Percentiles rank a stretch among this genome's conserved stretches.
These are phyloP conservation scores for Helicoverpa zea DNA, from an alignment of 1,140 invertebrate genomes.

Conservation along the genomic window DNA sequence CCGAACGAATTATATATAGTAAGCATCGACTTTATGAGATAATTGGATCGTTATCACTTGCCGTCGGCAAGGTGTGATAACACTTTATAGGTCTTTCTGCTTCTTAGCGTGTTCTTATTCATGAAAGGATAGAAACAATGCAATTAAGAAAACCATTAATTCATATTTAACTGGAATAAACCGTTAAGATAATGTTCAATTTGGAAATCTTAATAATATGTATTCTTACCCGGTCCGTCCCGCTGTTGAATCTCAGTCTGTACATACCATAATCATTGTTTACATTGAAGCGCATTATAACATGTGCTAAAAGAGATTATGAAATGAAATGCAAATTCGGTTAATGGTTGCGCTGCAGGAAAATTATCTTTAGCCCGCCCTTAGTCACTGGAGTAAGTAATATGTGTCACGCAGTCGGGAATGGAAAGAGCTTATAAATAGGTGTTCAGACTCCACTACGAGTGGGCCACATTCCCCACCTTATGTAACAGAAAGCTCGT, in stretches of 20 bases:
- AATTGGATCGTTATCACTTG: constrained; percentile 18
- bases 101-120: too few species aligned
- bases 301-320: constrained; percentile 30
- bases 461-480: constrained; percentile 61
- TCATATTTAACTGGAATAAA: neutral
- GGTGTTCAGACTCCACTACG: constrained; percentile 64
- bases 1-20: neutral
- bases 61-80: neutral
- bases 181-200: too few species aligned
- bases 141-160: neutral
- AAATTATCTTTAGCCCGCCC: constrained; percentile 75
- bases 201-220: too few species aligned
- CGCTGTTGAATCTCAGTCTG: neutral
- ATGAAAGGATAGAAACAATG: neutral
- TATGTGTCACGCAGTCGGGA: constrained; percentile 71
- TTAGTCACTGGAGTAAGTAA: constrained; percentile 73
- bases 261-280: constrained; percentile 4
- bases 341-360: constrained; percentile 60
- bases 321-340: constrained; percentile 51
- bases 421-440: constrained; percentile 81
- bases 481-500: constrained; percentile 77
- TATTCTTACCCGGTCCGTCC: too few species aligned
- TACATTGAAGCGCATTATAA: constrained; percentile 32
- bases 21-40: neutral
- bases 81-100: neutral